Percentiles rank a stretch among this genome's conserved stretches.
Conservation (phyloP, 1,140 invertebrate genomes). For the Ctenoplectra terminalis region DNA sequence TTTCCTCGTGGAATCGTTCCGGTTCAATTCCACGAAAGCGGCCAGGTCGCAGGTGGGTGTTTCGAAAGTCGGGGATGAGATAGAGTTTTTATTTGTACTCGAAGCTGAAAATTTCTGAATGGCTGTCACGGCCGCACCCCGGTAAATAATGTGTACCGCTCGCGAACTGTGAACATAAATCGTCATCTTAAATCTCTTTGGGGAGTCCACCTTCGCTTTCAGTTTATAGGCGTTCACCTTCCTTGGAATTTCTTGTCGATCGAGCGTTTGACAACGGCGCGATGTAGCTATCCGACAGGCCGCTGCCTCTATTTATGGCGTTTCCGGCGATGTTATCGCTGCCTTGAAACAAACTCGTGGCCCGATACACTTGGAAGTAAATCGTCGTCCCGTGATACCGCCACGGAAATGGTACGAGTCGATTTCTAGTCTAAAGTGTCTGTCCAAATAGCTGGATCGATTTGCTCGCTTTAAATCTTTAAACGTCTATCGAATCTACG, state of each 20-base stretch:
- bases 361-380: slow-evolving; percentile 20
- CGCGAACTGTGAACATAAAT: slow-evolving; percentile 63
- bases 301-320: slow-evolving; percentile 31
- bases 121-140: background rate
- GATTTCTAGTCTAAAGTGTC: background rate
- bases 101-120: slow-evolving; percentile 42
- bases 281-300: background rate
- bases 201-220: slow-evolving; percentile 36
- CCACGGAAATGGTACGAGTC: background rate
- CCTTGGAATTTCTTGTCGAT: slow-evolving; percentile 18
- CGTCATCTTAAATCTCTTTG: slow-evolving; percentile 63
- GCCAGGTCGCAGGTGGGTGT: slow-evolving; percentile 7
- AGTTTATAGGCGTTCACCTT: no score
- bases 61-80: slow-evolving; percentile 6
- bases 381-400: background rate
- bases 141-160: slow-evolving; percentile 55
- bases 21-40: slow-evolving; percentile 14
- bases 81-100: slow-evolving; percentile 38
- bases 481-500: background rate
- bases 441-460: background rate
- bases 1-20: background rate
- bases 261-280: slow-evolving; percentile 27
- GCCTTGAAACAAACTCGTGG: slow-evolving; percentile 19
- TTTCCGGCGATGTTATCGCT: slow-evolving; percentile 11
- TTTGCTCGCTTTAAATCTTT: no score